Conservation (phyloP, 2,888 invertebrate genomes). For the Drosophila tanythrix region DNA sequence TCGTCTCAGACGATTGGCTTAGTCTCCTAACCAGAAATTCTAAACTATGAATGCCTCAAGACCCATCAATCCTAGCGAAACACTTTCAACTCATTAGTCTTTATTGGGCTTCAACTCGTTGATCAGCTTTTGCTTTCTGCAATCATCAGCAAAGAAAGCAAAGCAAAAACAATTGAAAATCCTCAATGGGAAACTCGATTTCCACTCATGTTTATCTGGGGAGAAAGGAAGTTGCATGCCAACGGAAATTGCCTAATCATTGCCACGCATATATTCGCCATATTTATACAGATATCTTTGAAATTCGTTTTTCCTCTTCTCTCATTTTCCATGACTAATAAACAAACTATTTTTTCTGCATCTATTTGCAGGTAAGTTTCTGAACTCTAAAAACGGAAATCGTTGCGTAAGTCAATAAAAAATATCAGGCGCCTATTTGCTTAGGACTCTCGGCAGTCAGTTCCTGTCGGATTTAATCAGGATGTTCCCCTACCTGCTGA, state of each 20-base stretch:
- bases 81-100: slow-evolving; percentile 33
- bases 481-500: slow-evolving; percentile 21
- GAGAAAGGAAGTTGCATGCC: slow-evolving; percentile 51
- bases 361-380: slow-evolving; percentile 69
- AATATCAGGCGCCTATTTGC: slow-evolving; percentile 47
- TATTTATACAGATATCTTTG: slow-evolving; percentile 51
- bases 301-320: slow-evolving; percentile 37
- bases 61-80: not conserved
- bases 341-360: slow-evolving; percentile 31
- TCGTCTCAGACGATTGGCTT: too few species aligned
- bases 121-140: slow-evolving; percentile 29
- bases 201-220: slow-evolving; percentile 21
- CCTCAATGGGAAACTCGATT: slow-evolving; percentile 62
- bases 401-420: slow-evolving; percentile 75
- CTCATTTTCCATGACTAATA: slow-evolving; percentile 52
- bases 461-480: slow-evolving; percentile 49
- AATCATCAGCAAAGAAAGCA: slow-evolving; percentile 3
- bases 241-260: slow-evolving; percentile 78
- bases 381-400: slow-evolving; percentile 54
- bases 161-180: slow-evolving; percentile 18
- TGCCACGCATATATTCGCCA: slow-evolving; percentile 56
- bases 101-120: slow-evolving; percentile 24
- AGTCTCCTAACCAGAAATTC: too few species aligned
- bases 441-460: slow-evolving; percentile 60
- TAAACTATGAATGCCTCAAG: too few species aligned